Base-by-base conservation (phyloP, 2,888 invertebrate species). In the Trachelus troglodyta region DNA sequence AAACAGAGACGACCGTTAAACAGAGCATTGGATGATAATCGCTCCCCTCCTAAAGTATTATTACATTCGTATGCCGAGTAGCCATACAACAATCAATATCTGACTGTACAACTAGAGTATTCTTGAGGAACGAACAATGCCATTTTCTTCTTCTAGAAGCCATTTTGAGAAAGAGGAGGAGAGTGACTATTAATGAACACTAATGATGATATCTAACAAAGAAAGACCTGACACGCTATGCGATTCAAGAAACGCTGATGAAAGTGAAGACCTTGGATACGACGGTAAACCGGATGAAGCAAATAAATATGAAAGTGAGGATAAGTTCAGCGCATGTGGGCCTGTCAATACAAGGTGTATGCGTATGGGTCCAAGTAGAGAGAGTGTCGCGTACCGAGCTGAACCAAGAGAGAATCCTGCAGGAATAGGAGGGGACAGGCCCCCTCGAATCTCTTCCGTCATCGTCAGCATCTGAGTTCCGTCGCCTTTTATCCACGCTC, bases 321-420 rank as follows among this genome's bases (percentile, higher is more conserved):
- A 15, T 74, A 79, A 69, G 77, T 77, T 84, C 83, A 75, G 80
- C 79, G 73, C 79, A 80, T 81, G 80, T 81, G 83, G 85, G 82
- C 82, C 80, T 84, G 81, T 76, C 73, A 80, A 82, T 83, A 84
- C 83, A 83, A 83, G 75, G 82, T 86, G 85, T 87, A 88, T 89
- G 89, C 89, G 85, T 89, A 90, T 91, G 91, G 91, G 91, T 91
- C 91, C 91, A 91, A 90, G 90, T 88, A 89, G 85, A 89, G 85
- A 89, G 85, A 88, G 85, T 88, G 90, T 89, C 91, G 90, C 91
- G 90, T 91, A 91, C 91, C 91, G 91, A 91, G 88, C 88, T 90
- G 91, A 91, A 89, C 91, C 91, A 91, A 88, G 91, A 90, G 84
- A 89, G 88, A 87, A 91, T 90, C 91, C 90, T 91, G 84, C 90